phyloP scores from a whole-genome alignment of 2,888 invertebrate genomes.

The Blastobasis lacticolella region DNA sequence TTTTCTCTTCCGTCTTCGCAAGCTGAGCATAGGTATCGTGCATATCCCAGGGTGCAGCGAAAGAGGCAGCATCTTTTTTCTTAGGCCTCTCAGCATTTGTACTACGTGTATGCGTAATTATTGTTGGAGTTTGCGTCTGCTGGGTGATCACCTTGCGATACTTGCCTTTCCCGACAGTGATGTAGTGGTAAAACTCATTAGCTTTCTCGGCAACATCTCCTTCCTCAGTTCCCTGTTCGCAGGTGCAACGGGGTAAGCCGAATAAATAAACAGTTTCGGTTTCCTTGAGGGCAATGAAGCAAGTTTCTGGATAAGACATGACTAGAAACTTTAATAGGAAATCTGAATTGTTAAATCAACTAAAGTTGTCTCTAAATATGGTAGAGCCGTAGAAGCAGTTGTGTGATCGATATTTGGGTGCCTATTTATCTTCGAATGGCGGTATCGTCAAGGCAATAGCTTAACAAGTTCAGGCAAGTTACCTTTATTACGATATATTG shows the following conservation, averaged over 20 bases:
- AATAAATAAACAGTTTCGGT: conserved; percentile 78
- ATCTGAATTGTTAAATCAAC: too few species aligned
- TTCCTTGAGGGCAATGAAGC: conserved; percentile 78
- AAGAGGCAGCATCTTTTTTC: conserved; percentile 73
- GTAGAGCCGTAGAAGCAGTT: too few species aligned
- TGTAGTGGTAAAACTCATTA: conserved; percentile 79
- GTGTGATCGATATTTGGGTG: too few species aligned
- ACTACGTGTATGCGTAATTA: conserved; percentile 77
- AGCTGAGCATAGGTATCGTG: conserved; percentile 78
- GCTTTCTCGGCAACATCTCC: conserved; percentile 72
- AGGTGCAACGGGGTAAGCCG: conserved; percentile 77
- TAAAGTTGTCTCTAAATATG: too few species aligned
- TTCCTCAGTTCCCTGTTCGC: conserved; percentile 73
- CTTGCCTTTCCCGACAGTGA: conserved; percentile 79
- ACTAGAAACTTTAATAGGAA: too few species aligned
- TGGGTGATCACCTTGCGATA: conserved; percentile 77
- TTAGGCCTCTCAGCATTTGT: conserved; percentile 73
- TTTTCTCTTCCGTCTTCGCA: conserved; percentile 31
- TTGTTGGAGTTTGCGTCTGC: conserved; percentile 79
- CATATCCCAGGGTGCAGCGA: conserved; percentile 86
- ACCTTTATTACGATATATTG: too few species aligned
- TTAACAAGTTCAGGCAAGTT: too few species aligned
- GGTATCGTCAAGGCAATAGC: too few species aligned
- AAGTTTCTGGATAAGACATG: conserved; percentile 64
- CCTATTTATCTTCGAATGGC: too few species aligned